Conservation (phyloP, 1,140 invertebrate species). For the Aphidius gifuensis region DNA sequence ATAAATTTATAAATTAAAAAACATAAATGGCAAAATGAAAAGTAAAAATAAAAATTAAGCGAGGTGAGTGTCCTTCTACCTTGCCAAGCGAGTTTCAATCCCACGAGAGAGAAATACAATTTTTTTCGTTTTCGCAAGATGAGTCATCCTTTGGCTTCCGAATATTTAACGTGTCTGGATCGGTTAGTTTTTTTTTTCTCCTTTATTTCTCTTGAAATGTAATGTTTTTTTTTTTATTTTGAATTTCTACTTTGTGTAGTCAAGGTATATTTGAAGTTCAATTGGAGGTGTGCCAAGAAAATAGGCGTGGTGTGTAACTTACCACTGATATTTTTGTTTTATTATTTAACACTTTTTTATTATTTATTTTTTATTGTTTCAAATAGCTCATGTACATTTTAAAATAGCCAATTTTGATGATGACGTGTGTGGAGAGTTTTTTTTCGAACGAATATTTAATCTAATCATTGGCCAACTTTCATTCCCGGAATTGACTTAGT, state of each 20-base stretch:
- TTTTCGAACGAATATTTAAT: background rate
- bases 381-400: too few relatives aligned
- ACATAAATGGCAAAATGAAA: background rate
- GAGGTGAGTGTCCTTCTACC: slow-evolving; percentile 21
- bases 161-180: slow-evolving; percentile 10
- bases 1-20: background rate
- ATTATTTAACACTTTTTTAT: too few relatives aligned
- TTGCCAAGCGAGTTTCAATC: slow-evolving; percentile 18
- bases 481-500: too few relatives aligned
- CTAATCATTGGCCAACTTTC: background rate
- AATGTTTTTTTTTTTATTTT: background rate
- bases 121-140: background rate
- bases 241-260: background rate
- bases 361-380: too few relatives aligned
- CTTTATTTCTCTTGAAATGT: too few relatives aligned
- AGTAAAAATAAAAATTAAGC: background rate
- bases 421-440: slow-evolving; percentile 10
- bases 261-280: background rate
- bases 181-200: too few relatives aligned
- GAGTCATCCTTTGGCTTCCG: slow-evolving; percentile 19
- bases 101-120: slow-evolving; percentile 5
- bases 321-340: background rate
- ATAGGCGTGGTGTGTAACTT: background rate
- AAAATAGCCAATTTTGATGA: background rate
- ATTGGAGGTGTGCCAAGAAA: background rate